Evolutionary conservation across 2,797 vertebrate species (phyloP).

Genomic region (Sebastes diploproa): DNA sequence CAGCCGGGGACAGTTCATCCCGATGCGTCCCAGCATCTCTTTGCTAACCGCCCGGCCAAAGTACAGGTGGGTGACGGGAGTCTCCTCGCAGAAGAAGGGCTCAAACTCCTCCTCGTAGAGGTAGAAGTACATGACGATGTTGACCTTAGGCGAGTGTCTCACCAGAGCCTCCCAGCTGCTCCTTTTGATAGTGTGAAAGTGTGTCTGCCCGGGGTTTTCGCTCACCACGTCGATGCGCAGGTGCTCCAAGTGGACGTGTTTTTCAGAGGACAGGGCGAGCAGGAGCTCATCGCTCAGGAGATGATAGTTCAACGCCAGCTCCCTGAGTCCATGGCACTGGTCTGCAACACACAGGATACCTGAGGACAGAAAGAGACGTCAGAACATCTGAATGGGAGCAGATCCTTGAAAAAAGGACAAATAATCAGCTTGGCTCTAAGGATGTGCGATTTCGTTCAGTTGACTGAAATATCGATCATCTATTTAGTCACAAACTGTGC

Average conservation of each 20-base stretch:
- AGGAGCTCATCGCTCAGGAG: conserved; percentile 93
- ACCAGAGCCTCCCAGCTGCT: conserved; percentile 97
- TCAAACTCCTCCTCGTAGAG: conserved; percentile 95
- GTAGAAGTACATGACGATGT: conserved; percentile 97
- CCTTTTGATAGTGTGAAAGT: conserved; percentile 93
- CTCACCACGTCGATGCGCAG: conserved; percentile 94
- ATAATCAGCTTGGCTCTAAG: background rate
- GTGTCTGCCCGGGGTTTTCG: conserved; percentile 89
- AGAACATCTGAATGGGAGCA: background rate
- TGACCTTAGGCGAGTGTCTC: conserved; percentile 94
- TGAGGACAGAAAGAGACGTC: conserved; percentile 49
- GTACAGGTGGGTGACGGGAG: conserved; percentile 94
- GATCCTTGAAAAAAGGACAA: background rate
- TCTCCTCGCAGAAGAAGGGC: conserved; percentile 93
- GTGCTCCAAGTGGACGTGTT: conserved; percentile 92
- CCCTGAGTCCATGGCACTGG: conserved; percentile 93
- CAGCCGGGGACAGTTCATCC: conserved; percentile 92
- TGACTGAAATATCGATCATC: background rate
- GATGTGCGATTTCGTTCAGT: background rate
- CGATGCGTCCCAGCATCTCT: conserved; percentile 92
- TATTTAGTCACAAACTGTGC: background rate
- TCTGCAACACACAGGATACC: conserved; percentile 96
- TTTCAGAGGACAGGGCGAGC: conserved; percentile 93
- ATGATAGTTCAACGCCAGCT: conserved; percentile 94
- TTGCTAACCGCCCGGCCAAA: conserved; percentile 95